A percentile compares a stretch with the other conserved stretches of the same genome.
Conservation (phyloP, 2,888 invertebrate species). For the Macrostomum cliftonense region DNA sequence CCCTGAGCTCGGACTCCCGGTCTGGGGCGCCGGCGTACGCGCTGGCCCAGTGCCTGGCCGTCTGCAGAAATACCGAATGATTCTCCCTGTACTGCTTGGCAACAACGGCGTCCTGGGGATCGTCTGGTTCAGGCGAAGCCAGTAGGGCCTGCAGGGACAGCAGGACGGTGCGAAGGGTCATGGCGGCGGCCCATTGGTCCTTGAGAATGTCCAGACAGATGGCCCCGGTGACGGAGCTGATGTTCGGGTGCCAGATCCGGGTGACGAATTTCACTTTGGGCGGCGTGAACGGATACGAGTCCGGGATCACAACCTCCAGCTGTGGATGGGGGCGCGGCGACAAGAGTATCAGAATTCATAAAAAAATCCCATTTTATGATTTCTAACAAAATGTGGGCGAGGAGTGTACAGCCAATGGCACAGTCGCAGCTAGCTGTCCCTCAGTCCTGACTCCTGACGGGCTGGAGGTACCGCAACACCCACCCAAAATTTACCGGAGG, state of each 20-base stretch:
- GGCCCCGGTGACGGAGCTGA: constrained; percentile 82
- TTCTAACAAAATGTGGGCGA: too few species aligned
- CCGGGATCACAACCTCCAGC: constrained; percentile 87
- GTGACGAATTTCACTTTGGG: constrained; percentile 90
- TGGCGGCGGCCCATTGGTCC: constrained; percentile 67
- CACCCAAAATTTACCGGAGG: too few species aligned
- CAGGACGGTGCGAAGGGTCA: constrained; percentile 83
- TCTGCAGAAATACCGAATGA: constrained; percentile 62
- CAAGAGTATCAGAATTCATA: too few species aligned
- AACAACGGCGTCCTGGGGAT: constrained; percentile 50
- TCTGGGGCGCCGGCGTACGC: constrained; percentile 61
- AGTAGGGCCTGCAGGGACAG: constrained; percentile 82
- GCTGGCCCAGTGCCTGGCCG: constrained; percentile 87
- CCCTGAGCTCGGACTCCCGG: constrained; percentile 57
- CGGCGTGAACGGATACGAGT: constrained; percentile 96
- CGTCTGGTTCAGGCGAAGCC: constrained; percentile 42
- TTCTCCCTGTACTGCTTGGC: constrained; percentile 86
- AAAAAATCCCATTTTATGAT: too few species aligned
- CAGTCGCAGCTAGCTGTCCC: too few species aligned
- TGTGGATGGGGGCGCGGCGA: constrained; percentile 32
- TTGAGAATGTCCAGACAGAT: constrained; percentile 96
- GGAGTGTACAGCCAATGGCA: too few species aligned
- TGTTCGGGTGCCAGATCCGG: constrained; percentile 98
- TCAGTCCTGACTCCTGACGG: too few species aligned
- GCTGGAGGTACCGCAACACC: too few species aligned